Evolutionary conservation across 2,888 invertebrate species (phyloP), one percentile per base, ranked within the genome.

Genomic region (Trissoscelio sp.): DNA sequence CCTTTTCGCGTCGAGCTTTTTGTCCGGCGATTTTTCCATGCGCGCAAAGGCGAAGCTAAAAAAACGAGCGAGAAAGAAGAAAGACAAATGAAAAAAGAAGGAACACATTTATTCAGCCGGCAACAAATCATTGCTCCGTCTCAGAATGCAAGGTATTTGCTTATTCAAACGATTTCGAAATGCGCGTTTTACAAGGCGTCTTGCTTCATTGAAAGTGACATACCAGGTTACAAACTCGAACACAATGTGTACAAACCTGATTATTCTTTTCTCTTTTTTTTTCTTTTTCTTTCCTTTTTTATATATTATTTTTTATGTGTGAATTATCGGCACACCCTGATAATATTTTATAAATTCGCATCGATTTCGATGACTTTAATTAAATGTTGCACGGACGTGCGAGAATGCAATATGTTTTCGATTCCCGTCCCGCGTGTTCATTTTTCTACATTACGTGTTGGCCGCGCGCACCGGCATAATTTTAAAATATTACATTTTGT

Each of bases 121-220:
- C 75, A 60, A 79, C 70, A 82, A 82, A 79, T 82, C 77, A 82
- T 72, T 72, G 66, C 67, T 39, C 48, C 58, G 72, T 77, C 67
- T 66, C 77, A 73, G 78, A 81, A 78, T 78, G 73, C 73, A 46
- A 62, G 69, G 73, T 74, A 74, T 81, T 81, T 78, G 77, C 81
- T 81, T 81, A 74, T 74, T 78, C 78, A 78, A 73, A 37, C 67
- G 67, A 62, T 82, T 77, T 75, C 79, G 37, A 82, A 82, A 82
- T 48, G 37, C 55, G 72, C 48, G 60, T 44, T 60, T 62, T 69
- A 34, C 48, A 22, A 16, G 22, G 31, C 75, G 66, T 77, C 81
- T 66, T 75, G 77, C 70, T 72, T 81, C 70, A 75, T 64, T 58
- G 62, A 58, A 66, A 73, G 39, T 69, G 79, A 79, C 72, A 60